Conservation (phyloP, 2,797 vertebrate genomes). For the Lates japonicus region DNA sequence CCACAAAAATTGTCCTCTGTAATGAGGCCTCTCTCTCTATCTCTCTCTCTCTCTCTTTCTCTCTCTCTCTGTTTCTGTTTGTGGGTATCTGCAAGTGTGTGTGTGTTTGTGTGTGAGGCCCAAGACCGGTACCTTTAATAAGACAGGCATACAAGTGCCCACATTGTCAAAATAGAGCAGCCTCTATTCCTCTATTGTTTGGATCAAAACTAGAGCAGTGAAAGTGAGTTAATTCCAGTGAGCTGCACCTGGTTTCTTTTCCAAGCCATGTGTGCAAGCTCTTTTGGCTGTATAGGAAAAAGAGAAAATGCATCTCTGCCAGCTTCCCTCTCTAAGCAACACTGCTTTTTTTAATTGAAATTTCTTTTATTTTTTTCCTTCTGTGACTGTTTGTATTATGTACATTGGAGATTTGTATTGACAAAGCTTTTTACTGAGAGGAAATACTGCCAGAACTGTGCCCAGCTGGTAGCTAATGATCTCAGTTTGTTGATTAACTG, state of each 20-base stretch:
- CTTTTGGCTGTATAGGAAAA: constrained; percentile 56
- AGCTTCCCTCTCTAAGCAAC: constrained; percentile 62
- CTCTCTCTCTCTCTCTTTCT: constrained; percentile 22
- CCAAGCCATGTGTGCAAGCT: constrained; percentile 72
- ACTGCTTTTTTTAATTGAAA: constrained; percentile 44
- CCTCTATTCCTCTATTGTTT: constrained; percentile 79
- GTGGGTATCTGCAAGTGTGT: constrained; percentile 11
- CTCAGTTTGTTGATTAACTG: constrained; percentile 78
- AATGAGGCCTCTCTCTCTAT: constrained; percentile 31
- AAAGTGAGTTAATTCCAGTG: constrained; percentile 79
- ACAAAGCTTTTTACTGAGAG: constrained; percentile 66
- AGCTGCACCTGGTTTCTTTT: constrained; percentile 79
- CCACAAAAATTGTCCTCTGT: constrained; percentile 51
- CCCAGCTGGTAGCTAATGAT: constrained; percentile 81
- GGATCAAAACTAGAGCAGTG: constrained; percentile 78
- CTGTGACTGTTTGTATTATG: constrained; percentile 66
- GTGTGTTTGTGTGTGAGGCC: constrained; percentile 28
- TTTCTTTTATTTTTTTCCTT: constrained; percentile 63
- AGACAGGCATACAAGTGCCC: constrained; percentile 61
- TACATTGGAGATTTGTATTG: constrained; percentile 70
- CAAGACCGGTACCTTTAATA: constrained; percentile 55
- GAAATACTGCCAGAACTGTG: constrained; percentile 67
- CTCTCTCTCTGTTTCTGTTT: constrained; percentile 14
- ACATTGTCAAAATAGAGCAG: constrained; percentile 77
- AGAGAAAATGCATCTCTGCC: constrained; percentile 62